Conservation (phyloP, 2,113 vertebrate species). For the Chiloscyllium plagiosum region DNA sequence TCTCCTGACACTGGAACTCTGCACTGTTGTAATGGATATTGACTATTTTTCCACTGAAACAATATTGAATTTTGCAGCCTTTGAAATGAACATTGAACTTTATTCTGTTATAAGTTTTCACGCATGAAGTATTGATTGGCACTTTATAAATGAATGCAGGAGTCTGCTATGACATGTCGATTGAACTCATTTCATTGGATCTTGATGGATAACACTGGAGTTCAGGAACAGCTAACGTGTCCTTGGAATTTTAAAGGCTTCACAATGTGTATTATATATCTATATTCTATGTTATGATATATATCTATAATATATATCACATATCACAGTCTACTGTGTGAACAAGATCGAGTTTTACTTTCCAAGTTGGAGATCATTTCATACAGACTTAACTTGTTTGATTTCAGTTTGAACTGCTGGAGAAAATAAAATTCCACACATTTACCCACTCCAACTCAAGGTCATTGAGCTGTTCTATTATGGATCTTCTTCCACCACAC, state of each 20-base stretch:
- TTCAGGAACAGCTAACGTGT: neutral
- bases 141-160: neutral
- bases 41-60: neutral
- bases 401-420: neutral
- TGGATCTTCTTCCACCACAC: neutral
- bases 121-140: neutral
- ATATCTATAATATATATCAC: too few species aligned
- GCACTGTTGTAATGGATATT: neutral
- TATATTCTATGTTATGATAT: too few species aligned
- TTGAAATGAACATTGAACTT: conserved; percentile 1
- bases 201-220: neutral
- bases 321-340: neutral
- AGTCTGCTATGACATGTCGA: neutral
- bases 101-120: neutral
- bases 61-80: neutral
- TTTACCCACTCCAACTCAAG: neutral
- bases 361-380: neutral
- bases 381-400: neutral
- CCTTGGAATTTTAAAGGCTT: neutral
- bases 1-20: neutral
- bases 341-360: neutral
- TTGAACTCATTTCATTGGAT: neutral
- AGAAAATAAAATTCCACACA: neutral
- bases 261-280: too few species aligned
- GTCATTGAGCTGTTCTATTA: neutral